Evolutionary conservation across 2,797 vertebrate species (phyloP), one percentile per base, ranked within the genome.

Genomic region (Macroramphosus scolopax): DNA sequence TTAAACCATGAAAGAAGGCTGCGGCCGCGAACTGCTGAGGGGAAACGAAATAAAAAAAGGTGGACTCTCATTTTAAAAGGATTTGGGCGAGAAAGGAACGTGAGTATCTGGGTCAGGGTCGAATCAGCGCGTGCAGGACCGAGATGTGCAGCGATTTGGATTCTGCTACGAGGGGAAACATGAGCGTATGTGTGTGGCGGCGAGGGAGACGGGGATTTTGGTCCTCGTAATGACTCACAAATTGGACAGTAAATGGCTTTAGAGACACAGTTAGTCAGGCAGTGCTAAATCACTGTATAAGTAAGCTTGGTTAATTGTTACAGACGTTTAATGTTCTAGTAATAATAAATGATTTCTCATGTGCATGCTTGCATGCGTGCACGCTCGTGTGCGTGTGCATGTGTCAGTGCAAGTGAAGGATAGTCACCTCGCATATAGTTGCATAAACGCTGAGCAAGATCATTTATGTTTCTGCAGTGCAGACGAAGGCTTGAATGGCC

Each of bases 41-140:
- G 33, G 29, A 18, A 26, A 36, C 41, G 34, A 31, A 12, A 49
- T n/a, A n/a, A n/a, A n/a, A n/a, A 38, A 46, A 53, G 64, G 51
- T 57, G 54, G 47, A 50, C 53, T 70, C 54, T 61, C 44, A 52
- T 77, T 81, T 77, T 80, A 68, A 81, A 85, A 82, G 76, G 75
- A 76, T 83, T 82, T 78, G 70, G 59, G 44, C 47, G n/a, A 49
- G 71, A 51, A 80, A 77, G 55, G 47, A 67, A 67, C 28, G 30
- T 3, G 43, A 65, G 62, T 68, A 84, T 82, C 41, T 86, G 77
- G 86, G 83, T 84, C 81, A 84, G 67, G 38, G 57, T 61, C 53
- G 54, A 80, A 61, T 75, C 55, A 63, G 47, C 3, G 12, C 46
- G 41, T 24, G 17, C 32, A 31, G 11, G 48, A 49, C 68, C 52